These are phyloP conservation scores for Lasiommata megera DNA, from an alignment of 2,888 invertebrate species.

Conservation along the genomic window DNA sequence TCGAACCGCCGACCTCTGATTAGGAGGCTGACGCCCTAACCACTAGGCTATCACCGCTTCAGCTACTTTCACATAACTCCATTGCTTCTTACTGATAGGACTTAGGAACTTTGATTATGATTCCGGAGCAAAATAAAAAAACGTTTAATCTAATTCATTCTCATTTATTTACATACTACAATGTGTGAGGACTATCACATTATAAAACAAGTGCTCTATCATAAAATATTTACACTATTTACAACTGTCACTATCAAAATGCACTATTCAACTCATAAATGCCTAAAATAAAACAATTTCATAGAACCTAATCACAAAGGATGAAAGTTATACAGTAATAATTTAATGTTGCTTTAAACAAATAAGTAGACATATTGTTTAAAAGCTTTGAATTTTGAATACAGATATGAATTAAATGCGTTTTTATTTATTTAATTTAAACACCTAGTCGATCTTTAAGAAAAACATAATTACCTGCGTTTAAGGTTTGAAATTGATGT, in stretches of 20 bases:
- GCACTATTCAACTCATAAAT: constrained; percentile 43
- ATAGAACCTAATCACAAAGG: neutral
- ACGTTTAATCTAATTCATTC: constrained; percentile 58
- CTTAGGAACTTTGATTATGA: too few species aligned
- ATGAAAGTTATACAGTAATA: neutral
- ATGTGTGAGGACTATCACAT: constrained; percentile 73
- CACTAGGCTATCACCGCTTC: too few species aligned
- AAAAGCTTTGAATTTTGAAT: neutral
- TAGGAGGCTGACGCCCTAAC: too few species aligned
- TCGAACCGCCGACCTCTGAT: too few species aligned
- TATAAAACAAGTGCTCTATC: constrained; percentile 68
- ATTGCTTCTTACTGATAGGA: too few species aligned
- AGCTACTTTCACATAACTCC: too few species aligned
- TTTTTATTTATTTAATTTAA: neutral
- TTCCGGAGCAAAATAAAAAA: constrained; percentile 36
- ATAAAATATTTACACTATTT: constrained; percentile 63
- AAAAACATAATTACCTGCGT: neutral
- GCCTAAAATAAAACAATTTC: constrained; percentile 30
- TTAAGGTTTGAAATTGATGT: neutral
- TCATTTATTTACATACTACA: constrained; percentile 78
- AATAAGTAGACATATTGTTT: neutral
- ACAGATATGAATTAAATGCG: neutral
- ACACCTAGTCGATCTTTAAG: neutral
- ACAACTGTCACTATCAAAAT: constrained; percentile 59
- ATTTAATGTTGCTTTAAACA: neutral